Conservation (phyloP, 2,797 vertebrate species). For the Silurus aristotelis region DNA sequence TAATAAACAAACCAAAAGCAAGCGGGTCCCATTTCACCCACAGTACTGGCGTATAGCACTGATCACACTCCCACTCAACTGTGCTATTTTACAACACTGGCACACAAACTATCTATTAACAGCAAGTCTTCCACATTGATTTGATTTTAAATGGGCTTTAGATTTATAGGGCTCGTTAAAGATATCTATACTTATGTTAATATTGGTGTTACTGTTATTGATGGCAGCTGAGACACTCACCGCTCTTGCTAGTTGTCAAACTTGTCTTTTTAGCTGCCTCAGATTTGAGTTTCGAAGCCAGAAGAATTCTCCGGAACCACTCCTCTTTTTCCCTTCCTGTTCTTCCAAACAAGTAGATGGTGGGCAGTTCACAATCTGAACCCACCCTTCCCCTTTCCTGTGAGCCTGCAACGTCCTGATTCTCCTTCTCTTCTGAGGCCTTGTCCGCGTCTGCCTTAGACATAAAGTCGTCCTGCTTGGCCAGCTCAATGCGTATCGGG, state of each 20-base stretch:
- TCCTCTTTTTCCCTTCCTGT: constrained; percentile 96
- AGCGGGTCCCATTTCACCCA: background rate
- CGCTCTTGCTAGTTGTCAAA: constrained; percentile 72
- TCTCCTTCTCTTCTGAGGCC: constrained; percentile 70
- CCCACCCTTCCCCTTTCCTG: constrained; percentile 62
- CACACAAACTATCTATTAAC: background rate
- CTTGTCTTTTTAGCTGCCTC: constrained; percentile 74
- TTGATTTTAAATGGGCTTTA: background rate
- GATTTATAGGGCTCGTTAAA: background rate
- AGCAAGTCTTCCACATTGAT: background rate
- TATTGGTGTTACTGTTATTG: background rate
- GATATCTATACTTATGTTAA: background rate
- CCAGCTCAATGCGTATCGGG: constrained; percentile 91
- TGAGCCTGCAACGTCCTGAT: constrained; percentile 44
- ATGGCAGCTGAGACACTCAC: constrained; percentile 65
- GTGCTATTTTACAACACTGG: background rate
- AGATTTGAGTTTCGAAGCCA: constrained; percentile 81
- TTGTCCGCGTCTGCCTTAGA: constrained; percentile 81
- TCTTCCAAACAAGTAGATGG: constrained; percentile 91
- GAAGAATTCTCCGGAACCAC: constrained; percentile 88
- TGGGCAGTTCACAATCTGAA: constrained; percentile 75
- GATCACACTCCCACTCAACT: background rate
- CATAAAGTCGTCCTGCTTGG: constrained; percentile 91
- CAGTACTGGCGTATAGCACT: too few relatives aligned
- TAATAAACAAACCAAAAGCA: background rate